Evolutionary conservation across 2,888 invertebrate genomes (phyloP).

Genomic region (Watsonalla binaria): DNA sequence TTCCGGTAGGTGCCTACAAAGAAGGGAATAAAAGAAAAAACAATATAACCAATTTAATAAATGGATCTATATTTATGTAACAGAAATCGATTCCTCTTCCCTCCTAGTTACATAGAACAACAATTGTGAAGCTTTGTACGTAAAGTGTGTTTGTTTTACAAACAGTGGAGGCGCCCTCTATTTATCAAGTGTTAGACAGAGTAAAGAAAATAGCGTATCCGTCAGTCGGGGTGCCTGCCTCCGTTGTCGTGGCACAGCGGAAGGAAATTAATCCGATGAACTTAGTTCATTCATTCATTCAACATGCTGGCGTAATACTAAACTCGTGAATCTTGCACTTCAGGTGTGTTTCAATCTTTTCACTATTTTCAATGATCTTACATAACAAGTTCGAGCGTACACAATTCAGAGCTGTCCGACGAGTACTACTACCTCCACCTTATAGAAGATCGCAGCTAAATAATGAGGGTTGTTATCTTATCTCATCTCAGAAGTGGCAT

Average conservation of each 20-base stretch:
- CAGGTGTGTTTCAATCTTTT: too few species aligned
- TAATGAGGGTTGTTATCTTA: neutral
- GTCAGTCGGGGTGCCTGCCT: constrained; percentile 8
- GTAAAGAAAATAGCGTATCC: constrained; percentile 37
- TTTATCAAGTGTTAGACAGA: constrained; percentile 29
- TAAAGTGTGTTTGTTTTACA: constrained; percentile 44
- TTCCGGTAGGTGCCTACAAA: too few species aligned
- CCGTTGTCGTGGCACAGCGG: constrained; percentile 25
- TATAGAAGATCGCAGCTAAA: too few species aligned
- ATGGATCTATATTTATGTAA: constrained; percentile 22
- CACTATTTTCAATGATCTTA: too few species aligned
- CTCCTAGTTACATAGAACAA: constrained; percentile 45
- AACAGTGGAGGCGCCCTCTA: constrained; percentile 44
- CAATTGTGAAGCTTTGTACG: constrained; percentile 32
- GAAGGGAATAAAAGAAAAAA: neutral
- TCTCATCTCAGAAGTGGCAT: neutral
- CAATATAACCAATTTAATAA: constrained; percentile 14
- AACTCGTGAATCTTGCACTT: neutral
- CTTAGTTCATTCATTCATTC: constrained; percentile 43
- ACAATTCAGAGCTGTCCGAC: too few species aligned
- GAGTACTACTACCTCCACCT: too few species aligned
- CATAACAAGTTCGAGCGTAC: too few species aligned
- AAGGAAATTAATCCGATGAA: constrained; percentile 40
- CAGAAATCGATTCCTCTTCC: constrained; percentile 24
- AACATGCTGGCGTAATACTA: neutral